phyloP scores from a whole-genome alignment of 2,888 invertebrate genomes.

The Diploptera punctata region DNA sequence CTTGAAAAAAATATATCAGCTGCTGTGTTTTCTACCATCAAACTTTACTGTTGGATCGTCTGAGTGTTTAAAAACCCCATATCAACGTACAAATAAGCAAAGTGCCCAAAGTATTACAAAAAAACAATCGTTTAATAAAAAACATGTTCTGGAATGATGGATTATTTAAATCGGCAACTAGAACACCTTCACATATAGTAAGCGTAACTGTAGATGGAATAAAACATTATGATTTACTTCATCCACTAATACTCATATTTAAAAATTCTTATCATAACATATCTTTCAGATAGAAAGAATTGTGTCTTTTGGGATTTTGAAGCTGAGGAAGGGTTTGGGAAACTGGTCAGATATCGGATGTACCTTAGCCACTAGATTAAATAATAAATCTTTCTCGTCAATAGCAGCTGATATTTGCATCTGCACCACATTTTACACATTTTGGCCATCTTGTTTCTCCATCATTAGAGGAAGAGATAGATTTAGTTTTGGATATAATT shows the following conservation, averaged over 20 bases:
- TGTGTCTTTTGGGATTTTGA: conserved; percentile 41
- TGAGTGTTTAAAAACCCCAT: too few species aligned
- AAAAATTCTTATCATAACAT: background rate
- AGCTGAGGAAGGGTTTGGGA: conserved; percentile 20
- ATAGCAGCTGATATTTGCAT: conserved; percentile 31
- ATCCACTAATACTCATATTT: conserved; percentile 29
- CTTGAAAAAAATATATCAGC: conserved; percentile 60
- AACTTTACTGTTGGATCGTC: conserved; percentile 54
- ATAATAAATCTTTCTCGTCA: background rate
- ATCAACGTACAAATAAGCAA: too few species aligned
- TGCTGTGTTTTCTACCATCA: conserved; percentile 61
- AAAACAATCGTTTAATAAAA: conserved; percentile 23
- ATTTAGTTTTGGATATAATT: conserved; percentile 30
- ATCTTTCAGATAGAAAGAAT: background rate
- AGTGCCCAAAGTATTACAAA: background rate
- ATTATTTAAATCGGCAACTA: conserved; percentile 19
- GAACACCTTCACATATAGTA: conserved; percentile 12
- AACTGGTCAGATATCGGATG: conserved; percentile 38
- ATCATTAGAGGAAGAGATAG: background rate
- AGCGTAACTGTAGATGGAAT: conserved; percentile 34
- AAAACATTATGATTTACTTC: conserved; percentile 9
- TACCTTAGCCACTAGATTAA: background rate
- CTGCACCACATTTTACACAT: conserved; percentile 40
- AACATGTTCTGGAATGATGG: conserved; percentile 34
- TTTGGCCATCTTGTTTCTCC: conserved; percentile 37